Percentiles rank a stretch among this genome's conserved stretches.
Evolutionary conservation across 1,140 invertebrate species (phyloP).

Genomic region (Ruditapes philippinarum): DNA sequence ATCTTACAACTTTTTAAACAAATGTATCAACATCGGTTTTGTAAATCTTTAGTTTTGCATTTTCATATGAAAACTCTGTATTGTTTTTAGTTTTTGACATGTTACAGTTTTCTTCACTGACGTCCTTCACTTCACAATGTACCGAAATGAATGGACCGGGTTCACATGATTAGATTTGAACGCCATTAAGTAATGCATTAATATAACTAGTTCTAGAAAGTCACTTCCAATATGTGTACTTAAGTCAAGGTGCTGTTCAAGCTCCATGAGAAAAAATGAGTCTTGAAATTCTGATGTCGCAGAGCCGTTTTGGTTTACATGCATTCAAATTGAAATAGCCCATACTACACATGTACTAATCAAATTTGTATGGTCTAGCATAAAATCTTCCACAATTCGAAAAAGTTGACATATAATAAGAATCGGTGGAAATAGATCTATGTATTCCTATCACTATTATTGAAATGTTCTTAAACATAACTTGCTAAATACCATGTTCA

Average conservation of each 20-base stretch:
- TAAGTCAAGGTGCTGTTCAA: slow-evolving; percentile 15
- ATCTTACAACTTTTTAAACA: background rate
- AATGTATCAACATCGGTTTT: background rate
- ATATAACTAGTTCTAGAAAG: background rate
- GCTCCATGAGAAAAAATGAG: slow-evolving; percentile 1
- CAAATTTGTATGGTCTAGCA: slow-evolving; percentile 1
- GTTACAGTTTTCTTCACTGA: background rate
- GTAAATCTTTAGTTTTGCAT: background rate
- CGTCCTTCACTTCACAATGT: background rate
- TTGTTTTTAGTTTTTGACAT: background rate
- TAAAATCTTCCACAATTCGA: background rate
- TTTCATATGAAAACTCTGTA: background rate
- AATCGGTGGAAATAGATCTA: background rate
- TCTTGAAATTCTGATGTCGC: background rate
- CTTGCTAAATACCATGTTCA: slow-evolving; percentile 29
- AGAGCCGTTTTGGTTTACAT: background rate
- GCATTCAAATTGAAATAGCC: slow-evolving; percentile 18
- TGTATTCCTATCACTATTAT: background rate
- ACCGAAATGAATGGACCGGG: background rate
- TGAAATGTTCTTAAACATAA: slow-evolving; percentile 26
- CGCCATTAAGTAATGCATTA: background rate
- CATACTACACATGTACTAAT: too few species aligned
- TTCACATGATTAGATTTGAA: background rate
- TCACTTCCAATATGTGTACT: background rate
- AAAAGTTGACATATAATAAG: background rate